Percentiles rank a stretch among this genome's conserved stretches.
These are phyloP conservation scores for Formica selysi DNA, from an alignment of 1,140 invertebrate genomes.

Conservation along the genomic window DNA sequence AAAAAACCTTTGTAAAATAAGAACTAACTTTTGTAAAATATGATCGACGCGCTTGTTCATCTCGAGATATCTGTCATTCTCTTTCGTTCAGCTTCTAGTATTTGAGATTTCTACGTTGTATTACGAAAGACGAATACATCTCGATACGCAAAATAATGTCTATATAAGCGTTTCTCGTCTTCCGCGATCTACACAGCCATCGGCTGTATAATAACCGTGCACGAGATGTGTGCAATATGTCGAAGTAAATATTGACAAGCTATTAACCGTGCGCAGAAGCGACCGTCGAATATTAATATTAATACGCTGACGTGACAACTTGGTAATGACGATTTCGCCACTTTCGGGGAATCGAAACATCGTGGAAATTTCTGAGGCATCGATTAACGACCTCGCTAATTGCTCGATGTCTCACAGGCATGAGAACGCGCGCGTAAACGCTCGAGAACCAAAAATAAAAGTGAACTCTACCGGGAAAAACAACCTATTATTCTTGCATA, in stretches of 20 bases:
- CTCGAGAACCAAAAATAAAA: neutral
- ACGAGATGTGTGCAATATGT: conserved; percentile 25
- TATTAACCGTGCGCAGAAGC: conserved; percentile 17
- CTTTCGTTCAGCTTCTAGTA: neutral
- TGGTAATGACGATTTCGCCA: conserved; percentile 44
- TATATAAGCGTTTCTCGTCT: conserved; percentile 12
- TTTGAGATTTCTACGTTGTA: neutral
- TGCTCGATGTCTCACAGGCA: neutral
- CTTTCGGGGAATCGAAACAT: neutral
- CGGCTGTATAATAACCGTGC: conserved; percentile 21
- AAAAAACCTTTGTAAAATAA: neutral
- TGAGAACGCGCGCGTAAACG: neutral
- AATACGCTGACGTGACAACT: conserved; percentile 56
- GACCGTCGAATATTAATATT: conserved; percentile 66
- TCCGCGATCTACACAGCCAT: neutral
- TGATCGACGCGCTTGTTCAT: neutral
- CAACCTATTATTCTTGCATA: conserved; percentile 8
- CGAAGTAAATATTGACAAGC: conserved; percentile 70
- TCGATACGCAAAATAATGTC: neutral
- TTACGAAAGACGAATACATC: neutral
- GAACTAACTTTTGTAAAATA: neutral
- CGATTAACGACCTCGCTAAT: conserved; percentile 30
- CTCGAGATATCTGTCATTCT: conserved; percentile 7
- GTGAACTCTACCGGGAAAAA: neutral
- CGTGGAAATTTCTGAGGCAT: conserved; percentile 7